Percentiles rank a stretch among this genome's conserved stretches.
Evolutionary conservation across 2,888 invertebrate genomes (phyloP).

Genomic region (Pseudoips prasinana): DNA sequence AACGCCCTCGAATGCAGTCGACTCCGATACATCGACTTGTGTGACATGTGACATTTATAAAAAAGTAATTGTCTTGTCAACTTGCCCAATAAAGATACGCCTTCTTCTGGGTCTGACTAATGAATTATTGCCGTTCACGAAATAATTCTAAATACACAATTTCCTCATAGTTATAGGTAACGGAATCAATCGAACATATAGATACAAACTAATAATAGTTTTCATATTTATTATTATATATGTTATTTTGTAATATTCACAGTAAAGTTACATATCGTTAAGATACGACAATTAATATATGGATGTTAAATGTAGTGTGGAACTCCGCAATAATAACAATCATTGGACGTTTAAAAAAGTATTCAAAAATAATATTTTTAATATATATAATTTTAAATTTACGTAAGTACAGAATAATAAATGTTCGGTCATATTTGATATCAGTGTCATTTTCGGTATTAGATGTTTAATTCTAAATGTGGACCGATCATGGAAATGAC

Average conservation of each 20-base stretch:
- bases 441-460: conserved; percentile 43
- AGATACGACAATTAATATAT: conserved; percentile 5
- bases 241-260: conserved; percentile 12
- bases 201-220: no score
- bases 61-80: no score
- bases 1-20: no score
- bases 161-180: no score
- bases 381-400: conserved; percentile 50
- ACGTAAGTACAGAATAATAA: conserved; percentile 54
- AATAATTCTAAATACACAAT: no score
- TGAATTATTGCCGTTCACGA: no score
- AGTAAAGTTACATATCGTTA: conserved; percentile 26
- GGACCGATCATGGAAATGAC: conserved; percentile 22
- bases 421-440: conserved; percentile 51
- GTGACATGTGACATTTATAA: no score
- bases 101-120: no score
- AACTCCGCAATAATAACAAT: conserved; percentile 27
- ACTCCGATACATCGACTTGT: no score
- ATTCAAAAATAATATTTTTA: conserved; percentile 48
- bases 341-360: conserved; percentile 10
- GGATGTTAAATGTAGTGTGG: conserved; percentile 13
- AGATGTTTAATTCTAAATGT: conserved; percentile 29
- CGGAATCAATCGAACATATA: no score
- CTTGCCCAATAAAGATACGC: no score
- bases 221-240: conserved; percentile 3